Evolutionary conservation across 1,140 invertebrate genomes (phyloP).

Genomic region (Brachionus calyciflorus): DNA sequence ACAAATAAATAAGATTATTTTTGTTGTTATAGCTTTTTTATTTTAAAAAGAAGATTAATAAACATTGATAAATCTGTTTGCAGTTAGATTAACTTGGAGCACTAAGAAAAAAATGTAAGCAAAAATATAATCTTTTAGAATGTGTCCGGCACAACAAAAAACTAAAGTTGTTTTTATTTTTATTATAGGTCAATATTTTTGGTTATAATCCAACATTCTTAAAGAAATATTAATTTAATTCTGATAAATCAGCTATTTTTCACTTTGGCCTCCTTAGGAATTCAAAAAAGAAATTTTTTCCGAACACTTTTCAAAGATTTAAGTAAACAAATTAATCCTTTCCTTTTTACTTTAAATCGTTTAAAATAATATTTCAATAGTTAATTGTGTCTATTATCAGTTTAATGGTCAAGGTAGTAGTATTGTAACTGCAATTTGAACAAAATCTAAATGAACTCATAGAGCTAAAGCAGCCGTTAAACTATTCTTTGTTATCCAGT

Average conservation of each 20-base stretch:
- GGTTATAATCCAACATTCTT: not conserved
- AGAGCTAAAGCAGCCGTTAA: no score
- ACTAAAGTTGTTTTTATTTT: not conserved
- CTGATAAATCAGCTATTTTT: not conserved
- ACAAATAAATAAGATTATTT: constrained; percentile 1
- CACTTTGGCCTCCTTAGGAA: not conserved
- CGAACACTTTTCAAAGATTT: no score
- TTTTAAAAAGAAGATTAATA: not conserved
- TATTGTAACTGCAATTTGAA: no score
- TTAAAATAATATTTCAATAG: no score
- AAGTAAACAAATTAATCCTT: no score
- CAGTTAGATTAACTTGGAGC: constrained; percentile 28
- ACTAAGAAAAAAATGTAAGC: not conserved
- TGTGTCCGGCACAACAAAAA: constrained; percentile 28
- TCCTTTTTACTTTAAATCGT: no score
- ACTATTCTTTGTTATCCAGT: no score
- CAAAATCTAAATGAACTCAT: no score
- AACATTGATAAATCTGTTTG: constrained; percentile 40
- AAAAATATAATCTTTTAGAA: not conserved
- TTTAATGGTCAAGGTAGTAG: no score
- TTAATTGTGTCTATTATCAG: no score
- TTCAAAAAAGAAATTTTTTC: no score
- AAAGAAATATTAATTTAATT: constrained; percentile 7
- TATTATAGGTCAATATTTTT: constrained; percentile 6
- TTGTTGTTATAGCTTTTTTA: no score